Conservation (phyloP, 2,888 invertebrate genomes). For the Hirudinaria manillensis region DNA sequence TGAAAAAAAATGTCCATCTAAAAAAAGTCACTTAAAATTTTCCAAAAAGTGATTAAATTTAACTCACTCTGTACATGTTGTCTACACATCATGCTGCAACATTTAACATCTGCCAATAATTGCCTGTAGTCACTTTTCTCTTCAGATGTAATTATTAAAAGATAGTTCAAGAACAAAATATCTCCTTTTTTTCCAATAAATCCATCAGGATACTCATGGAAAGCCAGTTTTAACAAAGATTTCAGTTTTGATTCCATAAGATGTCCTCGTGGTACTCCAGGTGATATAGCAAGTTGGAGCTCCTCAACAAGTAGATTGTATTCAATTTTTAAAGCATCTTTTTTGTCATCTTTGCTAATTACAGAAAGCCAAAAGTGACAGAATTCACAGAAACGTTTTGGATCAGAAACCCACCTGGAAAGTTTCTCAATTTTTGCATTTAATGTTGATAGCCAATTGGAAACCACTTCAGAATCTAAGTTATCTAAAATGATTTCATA, state of each 20-base stretch:
- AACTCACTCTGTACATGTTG: constrained; percentile 11
- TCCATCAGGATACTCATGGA: constrained; percentile 15
- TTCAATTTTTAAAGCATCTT: not conserved
- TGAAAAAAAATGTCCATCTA: not conserved
- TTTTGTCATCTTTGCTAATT: constrained; percentile 12
- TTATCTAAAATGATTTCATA: not conserved
- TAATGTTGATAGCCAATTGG: constrained; percentile 7
- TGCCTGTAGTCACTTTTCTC: constrained; percentile 8
- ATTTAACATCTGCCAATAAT: constrained; percentile 10
- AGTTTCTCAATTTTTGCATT: constrained; percentile 10
- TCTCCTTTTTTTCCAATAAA: not conserved
- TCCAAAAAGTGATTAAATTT: not conserved
- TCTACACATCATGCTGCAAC: not conserved
- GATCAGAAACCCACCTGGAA: not conserved
- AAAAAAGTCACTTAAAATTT: not conserved
- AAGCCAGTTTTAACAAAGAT: not conserved
- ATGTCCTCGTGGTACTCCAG: not conserved
- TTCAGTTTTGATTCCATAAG: not conserved
- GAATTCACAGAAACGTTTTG: constrained; percentile 9
- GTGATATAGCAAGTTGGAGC: constrained; percentile 1
- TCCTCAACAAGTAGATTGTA: constrained; percentile 6
- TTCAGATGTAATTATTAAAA: constrained; percentile 1
- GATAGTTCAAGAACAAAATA: constrained; percentile 9
- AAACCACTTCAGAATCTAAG: constrained; percentile 17
- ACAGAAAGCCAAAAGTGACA: constrained; percentile 7